Evolutionary conservation across 2,888 invertebrate genomes (phyloP).

Genomic region (Craniophora ligustri): DNA sequence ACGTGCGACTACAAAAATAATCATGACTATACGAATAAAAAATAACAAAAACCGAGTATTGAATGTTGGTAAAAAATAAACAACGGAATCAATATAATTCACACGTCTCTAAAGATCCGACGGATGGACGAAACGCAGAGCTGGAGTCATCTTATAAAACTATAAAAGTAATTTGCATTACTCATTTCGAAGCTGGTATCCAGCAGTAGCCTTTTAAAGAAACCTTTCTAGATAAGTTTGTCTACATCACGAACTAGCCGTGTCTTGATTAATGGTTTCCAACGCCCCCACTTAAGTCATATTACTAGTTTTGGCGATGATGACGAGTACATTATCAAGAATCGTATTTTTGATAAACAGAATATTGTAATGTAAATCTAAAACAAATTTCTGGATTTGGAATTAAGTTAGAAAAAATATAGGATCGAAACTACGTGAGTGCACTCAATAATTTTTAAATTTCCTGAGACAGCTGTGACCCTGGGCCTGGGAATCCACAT

Average conservation of each 20-base stretch:
- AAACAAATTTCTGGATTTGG: slow-evolving; percentile 2
- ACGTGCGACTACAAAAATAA: slow-evolving; percentile 45
- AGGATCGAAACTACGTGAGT: slow-evolving; percentile 27
- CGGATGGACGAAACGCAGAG: slow-evolving; percentile 49
- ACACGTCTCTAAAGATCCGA: slow-evolving; percentile 59
- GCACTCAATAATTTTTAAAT: slow-evolving; percentile 43
- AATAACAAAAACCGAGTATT: slow-evolving; percentile 38
- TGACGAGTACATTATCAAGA: neutral
- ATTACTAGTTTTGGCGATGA: neutral
- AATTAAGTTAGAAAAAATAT: slow-evolving; percentile 21
- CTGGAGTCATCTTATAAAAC: slow-evolving; percentile 47
- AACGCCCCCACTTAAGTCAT: slow-evolving; percentile 24
- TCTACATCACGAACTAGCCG: slow-evolving; percentile 2
- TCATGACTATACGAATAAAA: slow-evolving; percentile 43
- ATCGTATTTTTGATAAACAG: slow-evolving; percentile 2
- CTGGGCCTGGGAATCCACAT: slow-evolving; percentile 61
- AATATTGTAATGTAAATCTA: slow-evolving; percentile 15
- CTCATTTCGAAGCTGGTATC: slow-evolving; percentile 41
- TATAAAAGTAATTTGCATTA: slow-evolving; percentile 55
- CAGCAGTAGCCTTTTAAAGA: slow-evolving; percentile 38
- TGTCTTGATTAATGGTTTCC: slow-evolving; percentile 30
- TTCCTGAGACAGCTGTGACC: slow-evolving; percentile 61
- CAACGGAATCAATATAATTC: slow-evolving; percentile 64
- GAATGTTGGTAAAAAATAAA: slow-evolving; percentile 52
- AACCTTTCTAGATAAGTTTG: slow-evolving; percentile 38